phyloP scores from a whole-genome alignment of 1,140 invertebrate genomes.

The Lycorma delicatula region DNA sequence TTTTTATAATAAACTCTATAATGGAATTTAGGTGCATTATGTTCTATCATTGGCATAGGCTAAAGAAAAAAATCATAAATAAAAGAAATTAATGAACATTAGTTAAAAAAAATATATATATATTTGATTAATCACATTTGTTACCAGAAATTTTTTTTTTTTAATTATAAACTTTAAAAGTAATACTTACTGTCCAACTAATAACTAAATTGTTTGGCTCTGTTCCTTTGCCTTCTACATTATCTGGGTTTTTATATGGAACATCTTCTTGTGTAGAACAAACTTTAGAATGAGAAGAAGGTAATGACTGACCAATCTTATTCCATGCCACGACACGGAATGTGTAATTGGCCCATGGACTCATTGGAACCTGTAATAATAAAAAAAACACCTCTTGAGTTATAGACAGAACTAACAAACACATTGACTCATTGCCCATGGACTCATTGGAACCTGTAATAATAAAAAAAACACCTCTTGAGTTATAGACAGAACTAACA shows the following conservation, averaged over 20 bases:
- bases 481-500: too few relatives aligned
- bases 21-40: conserved; percentile 88
- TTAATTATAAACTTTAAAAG: neutral
- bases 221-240: conserved; percentile 84
- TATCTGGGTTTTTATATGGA: conserved; percentile 90
- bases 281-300: conserved; percentile 67
- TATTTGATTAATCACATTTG: too few relatives aligned
- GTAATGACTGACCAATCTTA: conserved; percentile 81
- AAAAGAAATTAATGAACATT: too few relatives aligned
- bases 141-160: neutral
- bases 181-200: conserved; percentile 72
- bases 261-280: conserved; percentile 84
- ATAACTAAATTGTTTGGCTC: conserved; percentile 87
- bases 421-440: too few relatives aligned
- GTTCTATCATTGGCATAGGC: conserved; percentile 92
- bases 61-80: too few relatives aligned
- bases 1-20: conserved; percentile 84
- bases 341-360: conserved; percentile 93
- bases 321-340: conserved; percentile 91
- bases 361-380: conserved; percentile 52
- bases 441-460: conserved; percentile 58
- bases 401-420: too few relatives aligned
- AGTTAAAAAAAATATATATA: too few relatives aligned
- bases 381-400: conserved; percentile 1
- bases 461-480: conserved; percentile 3